These are phyloP conservation scores for Urocolius indicus DNA, from an alignment of 2,113 vertebrate genomes.

Conservation along the genomic window DNA sequence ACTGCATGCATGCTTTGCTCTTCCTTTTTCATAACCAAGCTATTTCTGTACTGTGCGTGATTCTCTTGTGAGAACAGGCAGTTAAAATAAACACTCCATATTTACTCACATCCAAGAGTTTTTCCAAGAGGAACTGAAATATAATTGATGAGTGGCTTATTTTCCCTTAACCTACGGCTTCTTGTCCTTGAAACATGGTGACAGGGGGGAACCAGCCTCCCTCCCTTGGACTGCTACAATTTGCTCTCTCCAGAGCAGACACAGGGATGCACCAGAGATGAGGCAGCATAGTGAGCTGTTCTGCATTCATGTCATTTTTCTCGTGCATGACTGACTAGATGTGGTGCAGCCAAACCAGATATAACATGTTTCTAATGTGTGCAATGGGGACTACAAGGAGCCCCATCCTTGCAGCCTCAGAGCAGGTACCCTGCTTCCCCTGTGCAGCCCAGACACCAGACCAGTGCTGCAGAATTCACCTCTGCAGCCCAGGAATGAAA, in stretches of 20 bases:
- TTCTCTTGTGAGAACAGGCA: constrained; percentile 26
- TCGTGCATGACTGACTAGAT: background rate
- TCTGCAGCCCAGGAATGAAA: background rate
- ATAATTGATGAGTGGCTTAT: background rate
- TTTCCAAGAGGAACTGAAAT: background rate
- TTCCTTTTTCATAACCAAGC: background rate
- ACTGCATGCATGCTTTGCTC: background rate
- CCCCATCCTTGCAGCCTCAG: background rate
- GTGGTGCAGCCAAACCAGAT: background rate
- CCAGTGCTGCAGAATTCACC: background rate
- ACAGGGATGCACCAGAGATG: constrained; percentile 71
- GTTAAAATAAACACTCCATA: constrained; percentile 30
- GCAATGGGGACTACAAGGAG: background rate
- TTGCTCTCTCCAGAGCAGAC: background rate
- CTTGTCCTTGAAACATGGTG: background rate
- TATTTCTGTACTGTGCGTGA: background rate
- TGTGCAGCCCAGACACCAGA: rapidly evolving
- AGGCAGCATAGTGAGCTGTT: background rate
- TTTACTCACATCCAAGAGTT: background rate
- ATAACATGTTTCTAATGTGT: rapidly evolving
- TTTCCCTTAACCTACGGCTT: constrained; percentile 1
- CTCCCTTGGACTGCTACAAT: rapidly evolving
- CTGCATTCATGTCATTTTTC: background rate
- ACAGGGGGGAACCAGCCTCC: background rate
- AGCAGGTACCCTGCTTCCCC: background rate